Percentiles rank a stretch among this genome's conserved stretches.
Conservation (phyloP, 1,140 invertebrate species). For the Oncopodura yosiiana region DNA sequence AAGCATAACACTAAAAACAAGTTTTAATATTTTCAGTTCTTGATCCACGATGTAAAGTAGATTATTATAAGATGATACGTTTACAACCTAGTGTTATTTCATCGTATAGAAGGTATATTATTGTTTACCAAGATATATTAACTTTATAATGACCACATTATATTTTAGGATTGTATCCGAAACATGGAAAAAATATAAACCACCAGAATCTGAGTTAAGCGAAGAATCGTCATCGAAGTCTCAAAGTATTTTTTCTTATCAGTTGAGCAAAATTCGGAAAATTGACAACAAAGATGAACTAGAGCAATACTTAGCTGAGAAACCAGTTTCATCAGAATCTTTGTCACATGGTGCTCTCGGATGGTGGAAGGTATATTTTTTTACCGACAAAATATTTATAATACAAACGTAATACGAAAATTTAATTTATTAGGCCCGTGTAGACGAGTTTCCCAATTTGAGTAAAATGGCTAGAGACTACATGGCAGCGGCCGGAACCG, state of each 20-base stretch:
- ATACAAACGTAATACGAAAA: not conserved
- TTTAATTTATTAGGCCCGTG: not conserved
- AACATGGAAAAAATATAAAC: not conserved
- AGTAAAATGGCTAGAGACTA: constrained; percentile 18
- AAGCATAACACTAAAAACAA: too few relatives aligned
- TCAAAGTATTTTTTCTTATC: not conserved
- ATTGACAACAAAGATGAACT: not conserved
- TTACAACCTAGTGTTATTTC: too few relatives aligned
- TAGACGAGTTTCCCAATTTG: constrained; percentile 10
- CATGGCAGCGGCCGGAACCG: constrained; percentile 7
- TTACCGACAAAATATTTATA: not conserved
- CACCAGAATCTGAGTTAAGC: not conserved
- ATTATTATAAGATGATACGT: not conserved
- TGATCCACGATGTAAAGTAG: not conserved
- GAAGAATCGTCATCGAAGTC: not conserved
- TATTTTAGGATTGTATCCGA: not conserved
- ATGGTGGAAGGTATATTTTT: not conserved
- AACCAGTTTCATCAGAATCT: not conserved
- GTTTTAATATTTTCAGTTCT: too few relatives aligned
- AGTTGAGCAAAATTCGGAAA: not conserved
- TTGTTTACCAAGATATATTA: too few relatives aligned
- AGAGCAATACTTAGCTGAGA: not conserved
- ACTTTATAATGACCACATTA: not conserved
- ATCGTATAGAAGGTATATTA: too few relatives aligned
- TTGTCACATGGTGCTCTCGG: not conserved